Base-by-base conservation (phyloP, 2,797 vertebrate species). In the Typhlichthys eigenmanni region DNA sequence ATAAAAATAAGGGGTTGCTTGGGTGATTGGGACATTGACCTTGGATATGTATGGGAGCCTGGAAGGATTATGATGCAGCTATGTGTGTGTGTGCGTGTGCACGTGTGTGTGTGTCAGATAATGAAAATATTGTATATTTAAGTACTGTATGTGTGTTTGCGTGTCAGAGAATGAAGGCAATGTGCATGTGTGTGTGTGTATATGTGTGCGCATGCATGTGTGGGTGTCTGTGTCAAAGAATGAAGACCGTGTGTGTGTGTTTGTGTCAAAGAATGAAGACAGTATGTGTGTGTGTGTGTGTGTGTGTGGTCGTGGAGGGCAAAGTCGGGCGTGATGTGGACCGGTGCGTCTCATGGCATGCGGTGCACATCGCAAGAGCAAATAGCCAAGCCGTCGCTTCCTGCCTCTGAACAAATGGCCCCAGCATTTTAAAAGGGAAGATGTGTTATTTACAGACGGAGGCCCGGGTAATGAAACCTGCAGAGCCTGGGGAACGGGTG, bases 371-470 rank as follows among this genome's bases (percentile, higher is more conserved):
- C 38, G 83, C 76, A 80, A 88, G 59, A 90, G 88, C 82, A 90
- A 66, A 75, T 52, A 58, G 73, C 66, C 60, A 54, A 72, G 87
- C 86, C 80, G 51, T 52, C 45, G 65, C 78, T 88, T 85, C 75
- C 86, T 78, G 85, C 86, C 87, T 86, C 87, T 64, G 32, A 82
- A 90, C 82, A 93, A 94, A 94, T 81, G 79, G 74, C 75, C 69
- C 71, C 48, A 66, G 78, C 74, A 74, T 90, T 92, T 91, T 87
- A 90, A 84, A 29, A 43, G 38, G 81, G 87, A 79, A 75, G 74
- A 65, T 16, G 74, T 91, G 90, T 58, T 92, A 92, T 95, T 95
- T 95, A 91, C 92, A 90, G 64, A 62, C 48, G 74, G 83, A 80
- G 76, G 78, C 83, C 77, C 66, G 82, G 76, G 84, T 91, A 92